These are phyloP conservation scores for Enteromius treurensis DNA, from an alignment of 2,797 vertebrate species.

Conservation along the genomic window DNA sequence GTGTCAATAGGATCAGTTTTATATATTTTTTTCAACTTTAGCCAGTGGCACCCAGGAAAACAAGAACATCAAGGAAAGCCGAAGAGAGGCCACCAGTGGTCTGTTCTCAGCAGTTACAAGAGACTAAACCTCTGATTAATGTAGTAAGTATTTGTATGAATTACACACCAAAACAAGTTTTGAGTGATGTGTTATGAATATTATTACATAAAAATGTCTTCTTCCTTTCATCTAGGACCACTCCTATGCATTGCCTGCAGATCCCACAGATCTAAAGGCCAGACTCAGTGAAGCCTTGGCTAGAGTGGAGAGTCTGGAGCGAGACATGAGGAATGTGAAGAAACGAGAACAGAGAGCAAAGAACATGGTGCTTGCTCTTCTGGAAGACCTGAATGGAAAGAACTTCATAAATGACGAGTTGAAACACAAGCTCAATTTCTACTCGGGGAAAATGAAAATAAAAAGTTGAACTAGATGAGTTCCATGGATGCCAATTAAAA, in stretches of 20 bases:
- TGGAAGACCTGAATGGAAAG: constrained; percentile 48
- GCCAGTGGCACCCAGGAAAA: constrained; percentile 43
- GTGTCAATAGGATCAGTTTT: neutral
- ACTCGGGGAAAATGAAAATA: neutral
- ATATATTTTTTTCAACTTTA: constrained; percentile 13
- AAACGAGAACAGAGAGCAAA: constrained; percentile 52
- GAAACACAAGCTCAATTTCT: constrained; percentile 12
- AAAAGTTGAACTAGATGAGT: neutral
- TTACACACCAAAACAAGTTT: neutral
- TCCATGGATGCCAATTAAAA: neutral
- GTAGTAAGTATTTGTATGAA: constrained; percentile 25
- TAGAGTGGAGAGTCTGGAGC: constrained; percentile 54
- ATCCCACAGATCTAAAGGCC: constrained; percentile 44
- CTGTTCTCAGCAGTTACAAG: constrained; percentile 8
- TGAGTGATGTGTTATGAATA: neutral
- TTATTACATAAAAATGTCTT: neutral
- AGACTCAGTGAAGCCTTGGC: constrained; percentile 49
- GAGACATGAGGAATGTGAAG: constrained; percentile 45
- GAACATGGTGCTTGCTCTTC: constrained; percentile 40
- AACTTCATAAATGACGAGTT: constrained; percentile 47
- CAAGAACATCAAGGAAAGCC: constrained; percentile 42
- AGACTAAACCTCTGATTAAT: constrained; percentile 34
- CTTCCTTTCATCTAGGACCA: constrained; percentile 50
- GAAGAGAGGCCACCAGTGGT: constrained; percentile 32
- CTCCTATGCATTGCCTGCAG: constrained; percentile 47